Evolutionary conservation across 2,797 vertebrate genomes (phyloP).

Genomic region (Sebastes oblongus): DNA sequence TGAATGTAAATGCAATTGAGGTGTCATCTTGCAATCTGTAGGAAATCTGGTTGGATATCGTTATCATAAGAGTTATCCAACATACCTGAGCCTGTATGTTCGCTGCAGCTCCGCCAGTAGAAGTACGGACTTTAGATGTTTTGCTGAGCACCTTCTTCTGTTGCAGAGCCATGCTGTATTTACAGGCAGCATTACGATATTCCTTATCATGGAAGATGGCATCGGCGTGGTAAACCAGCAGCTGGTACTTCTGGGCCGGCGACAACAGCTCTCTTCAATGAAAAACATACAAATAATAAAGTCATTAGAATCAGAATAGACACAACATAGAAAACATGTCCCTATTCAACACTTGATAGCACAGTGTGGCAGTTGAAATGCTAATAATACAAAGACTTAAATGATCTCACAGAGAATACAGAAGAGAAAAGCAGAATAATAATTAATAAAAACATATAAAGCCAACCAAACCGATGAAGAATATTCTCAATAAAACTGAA

Average conservation of each 20-base stretch:
- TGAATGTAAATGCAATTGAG: neutral
- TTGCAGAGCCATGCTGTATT: slow-evolving; percentile 97
- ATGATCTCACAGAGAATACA: neutral
- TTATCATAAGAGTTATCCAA: neutral
- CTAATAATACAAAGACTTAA: neutral
- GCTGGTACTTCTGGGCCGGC: slow-evolving; percentile 97
- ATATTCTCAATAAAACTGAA: neutral
- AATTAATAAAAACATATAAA: neutral
- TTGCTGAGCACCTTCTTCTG: slow-evolving; percentile 98
- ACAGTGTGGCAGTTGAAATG: neutral
- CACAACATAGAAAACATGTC: neutral
- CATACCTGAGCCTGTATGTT: slow-evolving; percentile 91
- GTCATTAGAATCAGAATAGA: neutral
- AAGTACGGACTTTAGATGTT: slow-evolving; percentile 96
- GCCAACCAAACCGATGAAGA: neutral
- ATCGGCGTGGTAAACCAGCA: slow-evolving; percentile 96
- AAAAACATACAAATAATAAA: slow-evolving; percentile 11
- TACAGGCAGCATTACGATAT: slow-evolving; percentile 96
- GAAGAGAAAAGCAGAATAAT: neutral
- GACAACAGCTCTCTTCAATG: slow-evolving; percentile 93
- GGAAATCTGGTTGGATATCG: neutral
- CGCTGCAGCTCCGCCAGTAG: slow-evolving; percentile 89
- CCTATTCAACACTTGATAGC: neutral
- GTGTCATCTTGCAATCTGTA: neutral
- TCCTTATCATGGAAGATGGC: slow-evolving; percentile 98